Conservation (phyloP, 2,888 invertebrate species). For the Cristatella mucedo region DNA sequence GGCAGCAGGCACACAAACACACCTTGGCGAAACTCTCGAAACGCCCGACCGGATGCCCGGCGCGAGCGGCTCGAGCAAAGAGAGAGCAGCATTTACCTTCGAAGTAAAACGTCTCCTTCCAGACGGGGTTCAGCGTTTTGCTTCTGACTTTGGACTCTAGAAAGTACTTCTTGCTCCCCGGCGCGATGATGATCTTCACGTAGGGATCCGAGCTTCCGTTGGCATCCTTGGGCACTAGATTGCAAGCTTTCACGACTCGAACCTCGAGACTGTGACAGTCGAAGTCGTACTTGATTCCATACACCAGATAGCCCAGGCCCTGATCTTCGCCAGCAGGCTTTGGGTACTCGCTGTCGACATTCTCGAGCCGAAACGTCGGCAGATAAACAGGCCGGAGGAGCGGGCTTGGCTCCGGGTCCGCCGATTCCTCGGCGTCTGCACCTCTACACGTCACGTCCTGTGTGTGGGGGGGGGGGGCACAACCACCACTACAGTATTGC, state of each 20-base stretch:
- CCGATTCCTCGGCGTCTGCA: too few species aligned
- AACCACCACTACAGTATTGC: too few species aligned
- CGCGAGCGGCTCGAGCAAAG: constrained; percentile 30
- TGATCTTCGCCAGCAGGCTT: too few species aligned
- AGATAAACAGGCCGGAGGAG: too few species aligned
- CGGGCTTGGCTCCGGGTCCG: too few species aligned
- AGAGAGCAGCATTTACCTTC: constrained; percentile 45
- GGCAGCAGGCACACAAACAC: too few species aligned
- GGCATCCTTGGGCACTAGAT: constrained; percentile 35
- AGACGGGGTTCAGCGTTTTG: constrained; percentile 34
- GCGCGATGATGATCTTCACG: constrained; percentile 33
- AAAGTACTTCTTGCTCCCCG: constrained; percentile 34
- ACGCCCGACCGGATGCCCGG: neutral
- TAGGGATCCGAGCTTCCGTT: constrained; percentile 38
- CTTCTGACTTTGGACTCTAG: constrained; percentile 36
- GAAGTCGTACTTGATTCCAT: constrained; percentile 26
- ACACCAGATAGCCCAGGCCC: constrained; percentile 28
- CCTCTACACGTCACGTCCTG: too few species aligned
- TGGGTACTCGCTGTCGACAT: too few species aligned
- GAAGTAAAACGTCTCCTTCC: constrained; percentile 38
- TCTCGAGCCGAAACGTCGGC: too few species aligned
- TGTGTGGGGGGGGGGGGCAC: too few species aligned
- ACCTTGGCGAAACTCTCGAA: constrained; percentile 3
- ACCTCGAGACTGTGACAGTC: constrained; percentile 17
- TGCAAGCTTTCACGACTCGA: constrained; percentile 27